Percentiles rank a stretch among this genome's conserved stretches.
Evolutionary conservation across 2,113 vertebrate genomes (phyloP).

Genomic region (Trinectes maculatus): DNA sequence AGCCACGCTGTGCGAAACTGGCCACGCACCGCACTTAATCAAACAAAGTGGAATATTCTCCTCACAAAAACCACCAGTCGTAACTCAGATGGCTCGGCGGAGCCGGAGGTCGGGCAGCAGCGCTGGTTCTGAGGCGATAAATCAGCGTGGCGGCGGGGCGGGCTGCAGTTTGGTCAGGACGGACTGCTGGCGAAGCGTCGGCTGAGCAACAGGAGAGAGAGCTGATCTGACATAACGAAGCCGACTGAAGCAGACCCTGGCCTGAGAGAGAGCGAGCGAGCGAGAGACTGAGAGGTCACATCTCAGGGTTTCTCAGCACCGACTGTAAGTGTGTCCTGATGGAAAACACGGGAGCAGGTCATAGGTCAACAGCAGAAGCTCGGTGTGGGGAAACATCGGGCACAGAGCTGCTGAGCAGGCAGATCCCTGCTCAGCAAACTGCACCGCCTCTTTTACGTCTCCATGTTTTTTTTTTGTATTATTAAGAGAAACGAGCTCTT

Average conservation of each 20-base stretch:
- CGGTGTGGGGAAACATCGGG: too few species aligned
- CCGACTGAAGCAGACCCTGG: too few species aligned
- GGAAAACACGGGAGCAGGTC: not conserved
- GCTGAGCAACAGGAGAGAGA: conserved; percentile 5
- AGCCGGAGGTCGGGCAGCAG: conserved; percentile 26
- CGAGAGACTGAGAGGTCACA: not conserved
- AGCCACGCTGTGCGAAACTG: conserved; percentile 19
- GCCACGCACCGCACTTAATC: conserved; percentile 55
- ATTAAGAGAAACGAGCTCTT: not conserved
- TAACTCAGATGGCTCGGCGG: conserved; percentile 53
- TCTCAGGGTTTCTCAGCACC: too few species aligned
- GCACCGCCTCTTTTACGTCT: not conserved
- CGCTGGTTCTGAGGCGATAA: conserved; percentile 40
- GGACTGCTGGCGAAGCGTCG: conserved; percentile 18
- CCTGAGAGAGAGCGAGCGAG: too few species aligned
- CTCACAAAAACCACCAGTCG: conserved; percentile 50
- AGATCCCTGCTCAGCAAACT: not conserved
- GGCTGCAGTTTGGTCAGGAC: conserved; percentile 18
- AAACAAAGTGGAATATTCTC: conserved; percentile 63
- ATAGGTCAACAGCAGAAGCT: not conserved
- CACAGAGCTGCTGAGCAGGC: too few species aligned
- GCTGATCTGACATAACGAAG: not conserved
- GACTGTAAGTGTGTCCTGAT: too few species aligned
- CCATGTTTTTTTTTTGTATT: not conserved
- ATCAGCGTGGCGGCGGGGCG: conserved; percentile 39